phyloP scores from a whole-genome alignment of 2,888 invertebrate genomes.

The Cerceris rybyensis region DNA sequence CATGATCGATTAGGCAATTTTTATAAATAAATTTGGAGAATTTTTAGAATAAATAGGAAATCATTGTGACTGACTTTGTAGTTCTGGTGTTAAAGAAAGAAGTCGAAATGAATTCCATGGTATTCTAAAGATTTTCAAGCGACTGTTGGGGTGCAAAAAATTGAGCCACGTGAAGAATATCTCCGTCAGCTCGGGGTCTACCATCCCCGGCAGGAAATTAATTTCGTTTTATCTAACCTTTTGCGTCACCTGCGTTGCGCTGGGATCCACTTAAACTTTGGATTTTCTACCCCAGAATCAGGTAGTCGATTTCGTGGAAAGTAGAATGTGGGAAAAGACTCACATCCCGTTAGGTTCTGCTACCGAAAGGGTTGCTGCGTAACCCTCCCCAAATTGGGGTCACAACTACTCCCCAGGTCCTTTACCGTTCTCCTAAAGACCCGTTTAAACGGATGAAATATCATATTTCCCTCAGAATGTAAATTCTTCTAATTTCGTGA shows the following conservation, averaged over 20 bases:
- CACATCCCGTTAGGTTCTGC: constrained; percentile 75
- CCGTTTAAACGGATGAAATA: constrained; percentile 74
- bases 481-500: constrained; percentile 15
- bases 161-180: too few species aligned
- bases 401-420: constrained; percentile 66
- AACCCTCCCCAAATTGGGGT: constrained; percentile 71
- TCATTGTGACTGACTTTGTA: too few species aligned
- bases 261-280: constrained; percentile 34
- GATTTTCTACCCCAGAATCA: constrained; percentile 49
- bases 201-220: constrained; percentile 48
- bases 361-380: constrained; percentile 76
- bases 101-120: too few species aligned
- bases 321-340: constrained; percentile 79
- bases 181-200: background rate
- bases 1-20: too few species aligned
- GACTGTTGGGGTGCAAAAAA: too few species aligned
- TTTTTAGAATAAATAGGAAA: too few species aligned
- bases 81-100: too few species aligned
- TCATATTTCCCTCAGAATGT: constrained; percentile 69
- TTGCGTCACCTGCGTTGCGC: constrained; percentile 57
- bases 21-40: too few species aligned
- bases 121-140: too few species aligned
- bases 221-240: constrained; percentile 37
- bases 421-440: constrained; percentile 73
- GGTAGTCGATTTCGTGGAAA: constrained; percentile 71